These are phyloP conservation scores for Sardinella longiceps DNA, from an alignment of 2,797 vertebrate genomes.

Conservation along the genomic window DNA sequence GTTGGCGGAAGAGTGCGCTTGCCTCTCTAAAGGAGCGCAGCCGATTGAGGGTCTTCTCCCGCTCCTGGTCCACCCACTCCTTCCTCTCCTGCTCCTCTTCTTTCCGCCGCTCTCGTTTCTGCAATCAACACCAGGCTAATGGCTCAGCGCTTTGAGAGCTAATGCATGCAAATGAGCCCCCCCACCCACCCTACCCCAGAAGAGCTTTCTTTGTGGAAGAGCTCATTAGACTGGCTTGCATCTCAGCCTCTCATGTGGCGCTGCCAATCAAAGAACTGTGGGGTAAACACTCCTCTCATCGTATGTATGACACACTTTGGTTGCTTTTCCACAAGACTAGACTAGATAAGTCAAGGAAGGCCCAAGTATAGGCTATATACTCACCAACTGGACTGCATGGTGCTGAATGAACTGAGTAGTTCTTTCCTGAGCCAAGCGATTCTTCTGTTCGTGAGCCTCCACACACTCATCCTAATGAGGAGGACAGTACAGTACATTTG, in stretches of 20 bases:
- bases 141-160: not conserved
- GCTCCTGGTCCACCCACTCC: constrained; percentile 88
- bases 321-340: not conserved
- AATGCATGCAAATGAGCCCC: not conserved
- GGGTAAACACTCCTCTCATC: not conserved
- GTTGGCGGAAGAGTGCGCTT: constrained; percentile 37
- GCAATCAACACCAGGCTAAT: constrained; percentile 46
- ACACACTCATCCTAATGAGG: constrained; percentile 85
- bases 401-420: constrained; percentile 78
- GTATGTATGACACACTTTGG: not conserved
- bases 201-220: not conserved
- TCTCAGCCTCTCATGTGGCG: too few relatives aligned
- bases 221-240: not conserved
- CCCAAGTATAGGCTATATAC: constrained; percentile 55
- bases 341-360: not conserved
- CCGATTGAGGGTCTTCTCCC: constrained; percentile 89
- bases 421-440: constrained; percentile 73
- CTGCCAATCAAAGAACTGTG: not conserved
- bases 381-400: constrained; percentile 87
- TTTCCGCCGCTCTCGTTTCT: constrained; percentile 90
- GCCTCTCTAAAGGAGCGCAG: constrained; percentile 91
- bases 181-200: not conserved
- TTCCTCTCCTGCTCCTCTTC: constrained; percentile 89
- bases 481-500: constrained; percentile 7
- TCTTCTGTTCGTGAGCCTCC: constrained; percentile 78